Conservation (phyloP, 2,797 vertebrate genomes). For the Distichodus sexfasciatus region DNA sequence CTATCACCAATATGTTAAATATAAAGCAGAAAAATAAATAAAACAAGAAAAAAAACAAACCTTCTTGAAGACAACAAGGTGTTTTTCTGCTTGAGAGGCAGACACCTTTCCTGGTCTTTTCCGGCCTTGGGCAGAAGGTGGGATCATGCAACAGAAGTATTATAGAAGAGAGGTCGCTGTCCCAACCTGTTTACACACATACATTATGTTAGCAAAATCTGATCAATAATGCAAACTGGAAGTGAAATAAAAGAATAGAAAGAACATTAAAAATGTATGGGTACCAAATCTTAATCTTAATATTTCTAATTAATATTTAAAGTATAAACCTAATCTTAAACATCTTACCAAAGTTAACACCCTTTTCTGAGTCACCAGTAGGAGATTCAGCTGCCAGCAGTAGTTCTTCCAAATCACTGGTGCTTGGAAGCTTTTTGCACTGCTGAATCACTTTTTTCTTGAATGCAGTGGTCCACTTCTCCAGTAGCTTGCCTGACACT, state of each 20-base stretch:
- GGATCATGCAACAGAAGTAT: background rate
- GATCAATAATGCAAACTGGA: too few species aligned
- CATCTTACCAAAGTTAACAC: too few species aligned
- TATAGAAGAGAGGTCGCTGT: conserved; percentile 5
- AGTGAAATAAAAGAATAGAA: too few species aligned
- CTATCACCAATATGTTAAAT: too few species aligned
- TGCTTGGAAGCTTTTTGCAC: conserved; percentile 45
- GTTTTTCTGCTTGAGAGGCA: background rate
- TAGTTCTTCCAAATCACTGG: conserved; percentile 43
- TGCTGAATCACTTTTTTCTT: conserved; percentile 47
- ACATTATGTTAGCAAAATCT: too few species aligned
- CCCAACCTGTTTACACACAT: too few species aligned
- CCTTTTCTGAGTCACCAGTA: too few species aligned
- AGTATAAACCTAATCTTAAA: too few species aligned
- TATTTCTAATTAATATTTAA: too few species aligned
- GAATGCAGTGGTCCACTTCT: conserved; percentile 37
- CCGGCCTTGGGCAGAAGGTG: conserved; percentile 6
- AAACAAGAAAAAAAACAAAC: background rate
- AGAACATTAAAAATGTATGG: too few species aligned
- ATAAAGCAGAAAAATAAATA: too few species aligned
- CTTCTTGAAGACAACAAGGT: background rate
- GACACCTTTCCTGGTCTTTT: background rate
- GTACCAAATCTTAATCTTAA: too few species aligned
- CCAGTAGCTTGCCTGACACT: conserved; percentile 36
- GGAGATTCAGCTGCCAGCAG: conserved; percentile 41